Conservation (phyloP, 2,888 invertebrate genomes). For the Pimpla rufipes region DNA sequence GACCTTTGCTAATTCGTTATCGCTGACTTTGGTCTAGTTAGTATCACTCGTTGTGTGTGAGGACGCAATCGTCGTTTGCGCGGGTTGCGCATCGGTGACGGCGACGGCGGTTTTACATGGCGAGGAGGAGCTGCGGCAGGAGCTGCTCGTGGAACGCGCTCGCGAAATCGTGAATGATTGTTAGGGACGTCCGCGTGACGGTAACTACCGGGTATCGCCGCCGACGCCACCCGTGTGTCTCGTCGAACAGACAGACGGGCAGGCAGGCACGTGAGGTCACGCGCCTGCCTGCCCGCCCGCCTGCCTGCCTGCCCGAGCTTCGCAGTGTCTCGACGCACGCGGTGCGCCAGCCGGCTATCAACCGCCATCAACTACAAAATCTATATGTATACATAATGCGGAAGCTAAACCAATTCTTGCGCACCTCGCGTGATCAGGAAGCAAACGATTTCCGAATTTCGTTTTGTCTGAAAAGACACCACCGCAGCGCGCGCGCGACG, state of each 20-base stretch:
- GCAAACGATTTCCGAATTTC: constrained; percentile 50
- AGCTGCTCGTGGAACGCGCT: constrained; percentile 71
- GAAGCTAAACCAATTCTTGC: constrained; percentile 33
- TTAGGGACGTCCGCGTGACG: constrained; percentile 81
- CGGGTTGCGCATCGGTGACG: too few relatives aligned
- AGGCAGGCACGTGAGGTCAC: constrained; percentile 40
- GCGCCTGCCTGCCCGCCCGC: too few relatives aligned
- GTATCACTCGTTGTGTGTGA: neutral
- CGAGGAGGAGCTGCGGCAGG: constrained; percentile 37
- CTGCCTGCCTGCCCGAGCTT: too few relatives aligned
- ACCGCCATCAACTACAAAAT: constrained; percentile 29
- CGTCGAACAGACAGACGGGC: constrained; percentile 73
- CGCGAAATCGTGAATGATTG: constrained; percentile 67
- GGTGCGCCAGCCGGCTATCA: neutral
- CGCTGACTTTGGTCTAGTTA: constrained; percentile 6
- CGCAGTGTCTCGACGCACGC: constrained; percentile 37
- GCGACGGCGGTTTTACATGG: too few relatives aligned
- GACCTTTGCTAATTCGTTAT: neutral
- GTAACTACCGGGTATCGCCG: constrained; percentile 83
- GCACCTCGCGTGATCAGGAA: constrained; percentile 59
- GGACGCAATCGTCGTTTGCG: constrained; percentile 12
- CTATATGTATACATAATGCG: neutral
- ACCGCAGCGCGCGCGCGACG: too few relatives aligned
- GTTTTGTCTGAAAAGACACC: constrained; percentile 11
- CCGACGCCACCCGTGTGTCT: constrained; percentile 52